Conservation (phyloP, 2,888 invertebrate genomes). For the Yponomeuta plumbellus region DNA sequence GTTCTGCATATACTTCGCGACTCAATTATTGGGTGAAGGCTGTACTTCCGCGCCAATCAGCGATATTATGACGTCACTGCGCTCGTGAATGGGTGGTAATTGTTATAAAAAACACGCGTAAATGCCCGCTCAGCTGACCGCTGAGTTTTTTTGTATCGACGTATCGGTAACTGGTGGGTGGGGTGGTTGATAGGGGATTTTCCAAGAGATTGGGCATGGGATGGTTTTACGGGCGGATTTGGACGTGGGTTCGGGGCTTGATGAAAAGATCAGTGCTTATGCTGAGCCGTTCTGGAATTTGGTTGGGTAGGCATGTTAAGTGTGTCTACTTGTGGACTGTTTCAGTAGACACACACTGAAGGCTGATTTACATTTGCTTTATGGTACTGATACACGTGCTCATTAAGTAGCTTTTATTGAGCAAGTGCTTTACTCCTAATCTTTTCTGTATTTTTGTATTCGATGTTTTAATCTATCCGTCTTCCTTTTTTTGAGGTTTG, state of each 20-base stretch:
- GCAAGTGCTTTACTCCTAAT: too few species aligned
- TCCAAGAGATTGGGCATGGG: not conserved
- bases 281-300: too few species aligned
- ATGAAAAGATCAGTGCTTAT: too few species aligned
- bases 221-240: not conserved
- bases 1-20: conserved; percentile 20
- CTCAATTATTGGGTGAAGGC: conserved; percentile 42
- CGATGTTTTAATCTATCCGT: too few species aligned
- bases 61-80: conserved; percentile 41
- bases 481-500: too few species aligned
- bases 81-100: not conserved
- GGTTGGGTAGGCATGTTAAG: too few species aligned
- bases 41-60: conserved; percentile 25
- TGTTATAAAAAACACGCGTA: not conserved
- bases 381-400: too few species aligned
- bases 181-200: not conserved
- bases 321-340: too few species aligned
- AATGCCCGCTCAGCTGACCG: not conserved
- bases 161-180: not conserved
- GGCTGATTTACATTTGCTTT: too few species aligned
- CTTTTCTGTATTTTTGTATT: too few species aligned
- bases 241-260: not conserved
- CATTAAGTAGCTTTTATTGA: too few species aligned
- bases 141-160: not conserved
- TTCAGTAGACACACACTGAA: too few species aligned